phyloP scores from a whole-genome alignment of 2,797 vertebrate species.

The Uromys caudimaculatus region DNA sequence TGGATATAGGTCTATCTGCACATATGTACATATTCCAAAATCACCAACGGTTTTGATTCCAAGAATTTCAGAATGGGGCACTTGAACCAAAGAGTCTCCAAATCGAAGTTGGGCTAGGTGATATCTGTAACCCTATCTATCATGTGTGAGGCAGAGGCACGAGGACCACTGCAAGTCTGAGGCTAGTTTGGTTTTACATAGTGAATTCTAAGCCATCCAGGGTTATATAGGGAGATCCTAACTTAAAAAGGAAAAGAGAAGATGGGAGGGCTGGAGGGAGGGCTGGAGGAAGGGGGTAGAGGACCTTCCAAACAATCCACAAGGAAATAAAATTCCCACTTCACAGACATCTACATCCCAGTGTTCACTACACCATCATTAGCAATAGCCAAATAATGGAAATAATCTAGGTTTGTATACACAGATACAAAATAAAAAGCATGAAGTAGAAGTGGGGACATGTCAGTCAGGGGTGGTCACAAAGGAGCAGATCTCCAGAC shows the following conservation, averaged over 20 bases:
- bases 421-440: not conserved
- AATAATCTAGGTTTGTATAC: not conserved
- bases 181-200: not conserved
- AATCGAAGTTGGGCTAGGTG: not conserved
- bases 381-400: not conserved
- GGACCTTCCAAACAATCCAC: not conserved
- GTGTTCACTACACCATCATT: not conserved
- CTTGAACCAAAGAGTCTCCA: not conserved
- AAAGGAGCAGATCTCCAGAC: not conserved
- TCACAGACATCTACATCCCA: not conserved
- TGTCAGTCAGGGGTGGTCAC: not conserved
- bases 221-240: not conserved
- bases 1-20: not conserved
- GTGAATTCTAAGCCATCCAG: not conserved
- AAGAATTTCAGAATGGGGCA: not conserved
- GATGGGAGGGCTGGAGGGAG: too few relatives aligned
- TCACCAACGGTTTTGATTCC: not conserved
- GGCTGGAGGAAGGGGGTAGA: not conserved
- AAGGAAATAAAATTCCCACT: not conserved
- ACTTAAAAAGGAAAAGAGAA: not conserved
- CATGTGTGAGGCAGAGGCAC: not conserved
- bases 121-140: not conserved
- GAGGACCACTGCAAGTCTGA: not conserved
- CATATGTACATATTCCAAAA: not conserved
- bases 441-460: not conserved